Evolutionary conservation across 2,113 vertebrate genomes (phyloP).

Genomic region (Loxodonta africana): DNA sequence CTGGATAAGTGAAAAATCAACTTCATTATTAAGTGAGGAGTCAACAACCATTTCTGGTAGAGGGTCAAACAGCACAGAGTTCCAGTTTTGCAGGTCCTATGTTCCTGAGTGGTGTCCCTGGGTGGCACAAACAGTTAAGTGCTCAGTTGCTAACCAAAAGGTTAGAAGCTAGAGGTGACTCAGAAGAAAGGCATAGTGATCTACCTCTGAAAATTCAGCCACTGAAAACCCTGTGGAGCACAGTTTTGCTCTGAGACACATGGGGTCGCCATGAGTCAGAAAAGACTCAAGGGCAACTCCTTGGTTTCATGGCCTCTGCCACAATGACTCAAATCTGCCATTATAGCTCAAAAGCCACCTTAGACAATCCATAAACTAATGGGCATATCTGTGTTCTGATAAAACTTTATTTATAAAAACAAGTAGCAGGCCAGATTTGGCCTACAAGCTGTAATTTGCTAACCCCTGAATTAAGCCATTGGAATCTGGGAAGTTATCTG

Average conservation of each 20-base stretch:
- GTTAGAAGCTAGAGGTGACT: no score
- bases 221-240: no score
- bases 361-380: background rate
- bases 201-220: no score
- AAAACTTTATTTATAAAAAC: no score
- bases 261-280: no score
- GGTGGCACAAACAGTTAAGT: no score
- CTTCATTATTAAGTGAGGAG: background rate
- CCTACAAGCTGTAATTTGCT: background rate
- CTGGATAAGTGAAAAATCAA: background rate
- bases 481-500: background rate
- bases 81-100: background rate
- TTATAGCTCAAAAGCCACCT: background rate
- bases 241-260: no score
- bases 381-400: background rate
- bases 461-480: background rate
- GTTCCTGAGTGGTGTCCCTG: no score
- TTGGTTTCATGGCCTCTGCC: background rate
- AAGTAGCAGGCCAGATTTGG: no score
- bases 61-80: background rate
- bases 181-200: no score
- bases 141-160: no score
- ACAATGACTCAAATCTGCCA: background rate
- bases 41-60: background rate
- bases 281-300: no score